A percentile compares a stretch with the other conserved stretches of the same genome.
Evolutionary conservation across 2,888 invertebrate species (phyloP).

Genomic region (Automeris io): DNA sequence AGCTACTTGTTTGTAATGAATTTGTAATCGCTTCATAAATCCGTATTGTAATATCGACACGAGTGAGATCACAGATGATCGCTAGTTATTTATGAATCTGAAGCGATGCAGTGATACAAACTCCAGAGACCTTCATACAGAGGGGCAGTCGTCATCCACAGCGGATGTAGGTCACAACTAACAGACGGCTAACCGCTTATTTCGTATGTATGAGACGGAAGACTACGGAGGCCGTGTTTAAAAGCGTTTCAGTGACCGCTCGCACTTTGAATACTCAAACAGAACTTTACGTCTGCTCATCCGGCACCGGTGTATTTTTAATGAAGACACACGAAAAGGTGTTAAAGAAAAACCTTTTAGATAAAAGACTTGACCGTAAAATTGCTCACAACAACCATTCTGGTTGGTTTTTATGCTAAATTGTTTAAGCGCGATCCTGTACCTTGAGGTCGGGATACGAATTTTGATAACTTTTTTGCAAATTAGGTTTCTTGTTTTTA

Average conservation of each 20-base stretch:
- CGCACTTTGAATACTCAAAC: slow-evolving; percentile 42
- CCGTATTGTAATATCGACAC: no score
- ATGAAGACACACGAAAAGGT: slow-evolving; percentile 9
- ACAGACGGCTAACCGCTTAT: slow-evolving; percentile 36
- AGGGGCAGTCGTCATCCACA: slow-evolving; percentile 6
- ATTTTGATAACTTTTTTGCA: no score
- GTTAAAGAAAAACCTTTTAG: not conserved
- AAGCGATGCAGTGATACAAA: not conserved
- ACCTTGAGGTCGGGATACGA: no score
- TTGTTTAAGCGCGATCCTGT: no score
- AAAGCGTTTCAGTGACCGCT: slow-evolving; percentile 57
- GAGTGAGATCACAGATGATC: no score
- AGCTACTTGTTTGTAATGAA: no score
- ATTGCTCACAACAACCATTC: no score
- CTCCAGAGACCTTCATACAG: not conserved
- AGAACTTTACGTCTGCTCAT: slow-evolving; percentile 21
- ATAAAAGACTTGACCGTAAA: no score
- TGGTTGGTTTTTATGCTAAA: no score
- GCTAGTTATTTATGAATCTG: no score
- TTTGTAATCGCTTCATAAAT: no score
- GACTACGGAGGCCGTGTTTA: slow-evolving; percentile 50
- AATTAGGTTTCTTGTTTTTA: no score
- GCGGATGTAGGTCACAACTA: slow-evolving; percentile 34
- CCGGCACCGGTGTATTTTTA: slow-evolving; percentile 19
- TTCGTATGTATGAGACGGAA: slow-evolving; percentile 63